phyloP scores from a whole-genome alignment of 2,113 vertebrate genomes.

The Parus major region DNA sequence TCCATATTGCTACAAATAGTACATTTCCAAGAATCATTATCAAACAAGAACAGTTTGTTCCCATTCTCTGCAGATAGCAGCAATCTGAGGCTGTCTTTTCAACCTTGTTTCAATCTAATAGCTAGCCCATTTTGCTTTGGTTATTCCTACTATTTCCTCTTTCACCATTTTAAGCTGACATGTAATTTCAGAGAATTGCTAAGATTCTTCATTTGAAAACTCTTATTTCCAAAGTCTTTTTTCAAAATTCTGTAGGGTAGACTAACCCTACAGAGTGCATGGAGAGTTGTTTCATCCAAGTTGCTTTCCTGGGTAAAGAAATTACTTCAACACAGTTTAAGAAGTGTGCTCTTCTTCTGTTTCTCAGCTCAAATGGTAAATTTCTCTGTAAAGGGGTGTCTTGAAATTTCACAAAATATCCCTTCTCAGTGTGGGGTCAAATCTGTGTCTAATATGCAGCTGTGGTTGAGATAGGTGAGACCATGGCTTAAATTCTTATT shows the following conservation, averaged over 20 bases:
- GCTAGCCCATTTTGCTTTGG: neutral
- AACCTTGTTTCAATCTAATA: neutral
- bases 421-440: neutral
- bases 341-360: neutral
- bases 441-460: neutral
- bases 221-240: constrained; percentile 14
- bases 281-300: neutral
- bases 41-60: neutral
- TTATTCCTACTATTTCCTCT: constrained; percentile 7
- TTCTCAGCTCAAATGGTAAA: neutral
- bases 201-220: constrained; percentile 4
- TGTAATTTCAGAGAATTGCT: constrained; percentile 42
- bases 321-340: neutral
- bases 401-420: neutral
- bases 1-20: neutral
- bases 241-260: neutral
- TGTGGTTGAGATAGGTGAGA: neutral
- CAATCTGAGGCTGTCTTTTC: neutral
- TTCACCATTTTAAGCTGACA: neutral
- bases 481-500: neutral
- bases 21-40: neutral
- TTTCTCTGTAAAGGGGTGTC: neutral
- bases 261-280: neutral
- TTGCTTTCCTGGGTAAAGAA: neutral
- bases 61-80: neutral